phyloP scores from a whole-genome alignment of 2,888 invertebrate species.

The Peribatodes rhomboidaria region DNA sequence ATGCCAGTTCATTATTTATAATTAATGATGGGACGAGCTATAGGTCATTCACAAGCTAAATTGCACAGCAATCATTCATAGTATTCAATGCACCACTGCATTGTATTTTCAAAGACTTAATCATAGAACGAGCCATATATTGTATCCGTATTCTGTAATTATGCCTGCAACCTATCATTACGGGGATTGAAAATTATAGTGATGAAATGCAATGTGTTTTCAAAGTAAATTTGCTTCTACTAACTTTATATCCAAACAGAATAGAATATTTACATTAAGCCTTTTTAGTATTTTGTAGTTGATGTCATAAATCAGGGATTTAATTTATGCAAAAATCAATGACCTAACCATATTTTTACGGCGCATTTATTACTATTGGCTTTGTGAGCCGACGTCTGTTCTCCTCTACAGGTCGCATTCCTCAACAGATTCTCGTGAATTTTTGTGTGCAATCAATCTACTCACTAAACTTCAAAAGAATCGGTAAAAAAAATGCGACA shows the following conservation, averaged over 20 bases:
- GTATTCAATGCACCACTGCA: slow-evolving; percentile 40
- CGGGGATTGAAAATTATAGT: slow-evolving; percentile 21
- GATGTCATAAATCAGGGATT: neutral
- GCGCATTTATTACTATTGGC: neutral
- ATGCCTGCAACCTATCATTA: slow-evolving; percentile 37
- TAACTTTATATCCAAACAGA: neutral
- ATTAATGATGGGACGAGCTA: slow-evolving; percentile 50
- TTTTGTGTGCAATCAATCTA: no score
- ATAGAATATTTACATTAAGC: neutral
- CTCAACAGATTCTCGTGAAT: no score
- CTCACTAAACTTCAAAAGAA: no score
- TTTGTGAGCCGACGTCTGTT: no score
- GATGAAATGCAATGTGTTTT: slow-evolving; percentile 14
- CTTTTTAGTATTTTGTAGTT: neutral
- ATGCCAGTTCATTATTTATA: slow-evolving; percentile 42
- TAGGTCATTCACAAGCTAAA: slow-evolving; percentile 46
- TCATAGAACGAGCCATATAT: slow-evolving; percentile 43
- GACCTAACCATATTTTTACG: neutral
- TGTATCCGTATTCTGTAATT: slow-evolving; percentile 37
- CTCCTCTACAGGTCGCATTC: no score
- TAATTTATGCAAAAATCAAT: neutral
- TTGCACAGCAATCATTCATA: slow-evolving; percentile 46
- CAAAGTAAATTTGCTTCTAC: neutral
- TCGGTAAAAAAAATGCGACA: no score
- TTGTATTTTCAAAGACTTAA: slow-evolving; percentile 48